Conservation (phyloP, 2,888 invertebrate species). For the Onchidella celtica region DNA sequence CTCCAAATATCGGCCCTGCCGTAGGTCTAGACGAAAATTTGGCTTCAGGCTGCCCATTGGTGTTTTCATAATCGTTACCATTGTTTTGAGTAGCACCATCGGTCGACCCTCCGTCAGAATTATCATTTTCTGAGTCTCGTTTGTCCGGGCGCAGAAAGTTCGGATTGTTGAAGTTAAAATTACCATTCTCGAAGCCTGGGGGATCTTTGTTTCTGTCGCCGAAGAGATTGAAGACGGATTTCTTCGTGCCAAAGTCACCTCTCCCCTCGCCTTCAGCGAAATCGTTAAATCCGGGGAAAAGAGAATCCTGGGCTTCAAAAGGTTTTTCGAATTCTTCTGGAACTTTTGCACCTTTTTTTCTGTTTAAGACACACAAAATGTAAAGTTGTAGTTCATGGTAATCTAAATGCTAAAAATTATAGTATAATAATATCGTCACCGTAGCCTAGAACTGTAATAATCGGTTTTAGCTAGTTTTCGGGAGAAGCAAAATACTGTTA, state of each 20-base stretch:
- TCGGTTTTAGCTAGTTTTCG: too few relatives aligned
- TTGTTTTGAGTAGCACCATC: neutral
- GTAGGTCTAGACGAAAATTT: neutral
- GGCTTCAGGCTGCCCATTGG: neutral
- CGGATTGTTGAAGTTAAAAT: conserved; percentile 36
- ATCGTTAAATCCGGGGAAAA: conserved; percentile 31
- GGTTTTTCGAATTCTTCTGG: conserved; percentile 34
- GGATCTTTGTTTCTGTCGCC: neutral
- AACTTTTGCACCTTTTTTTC: neutral
- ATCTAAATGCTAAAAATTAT: too few relatives aligned
- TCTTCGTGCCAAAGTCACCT: conserved; percentile 12
- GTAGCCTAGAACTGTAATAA: too few relatives aligned
- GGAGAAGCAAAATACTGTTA: too few relatives aligned
- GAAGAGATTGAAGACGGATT: conserved; percentile 29
- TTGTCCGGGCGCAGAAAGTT: conserved; percentile 19
- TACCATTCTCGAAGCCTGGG: conserved; percentile 23
- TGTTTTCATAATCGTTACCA: neutral
- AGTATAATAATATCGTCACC: too few relatives aligned
- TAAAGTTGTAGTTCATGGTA: too few relatives aligned
- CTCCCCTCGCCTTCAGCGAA: conserved; percentile 17
- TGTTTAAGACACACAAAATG: too few relatives aligned
- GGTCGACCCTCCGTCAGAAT: neutral
- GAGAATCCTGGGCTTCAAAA: neutral
- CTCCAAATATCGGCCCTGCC: neutral
- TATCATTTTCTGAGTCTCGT: neutral